Conservation (phyloP, 2,113 vertebrate species). For the Hyperopisus bebe region DNA sequence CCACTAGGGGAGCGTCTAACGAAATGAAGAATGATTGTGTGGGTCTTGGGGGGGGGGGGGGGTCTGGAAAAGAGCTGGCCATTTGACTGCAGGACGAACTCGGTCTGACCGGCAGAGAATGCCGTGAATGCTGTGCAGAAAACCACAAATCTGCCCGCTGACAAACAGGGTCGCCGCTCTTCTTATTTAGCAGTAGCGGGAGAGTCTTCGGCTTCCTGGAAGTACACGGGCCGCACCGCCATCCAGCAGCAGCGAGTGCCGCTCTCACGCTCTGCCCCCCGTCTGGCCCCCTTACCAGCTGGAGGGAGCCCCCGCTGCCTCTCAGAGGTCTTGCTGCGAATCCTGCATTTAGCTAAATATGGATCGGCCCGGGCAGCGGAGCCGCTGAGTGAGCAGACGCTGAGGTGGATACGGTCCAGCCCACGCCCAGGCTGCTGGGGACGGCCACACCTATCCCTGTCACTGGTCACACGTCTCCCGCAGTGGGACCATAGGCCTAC, state of each 20-base stretch:
- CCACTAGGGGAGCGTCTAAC: background rate
- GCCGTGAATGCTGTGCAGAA: constrained; percentile 13
- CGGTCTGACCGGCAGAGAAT: constrained; percentile 16
- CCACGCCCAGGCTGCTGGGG: background rate
- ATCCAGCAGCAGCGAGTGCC: background rate
- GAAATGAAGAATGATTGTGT: background rate
- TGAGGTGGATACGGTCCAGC: background rate
- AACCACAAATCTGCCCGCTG: constrained; percentile 15
- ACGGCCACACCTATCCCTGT: background rate
- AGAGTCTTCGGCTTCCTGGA: constrained; percentile 1
- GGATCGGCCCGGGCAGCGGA: background rate
- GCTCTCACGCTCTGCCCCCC: background rate
- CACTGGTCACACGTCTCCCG: background rate
- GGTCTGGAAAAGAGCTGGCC: background rate
- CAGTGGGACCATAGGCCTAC: background rate
- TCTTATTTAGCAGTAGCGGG: background rate
- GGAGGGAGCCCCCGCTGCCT: background rate
- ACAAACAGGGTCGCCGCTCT: background rate
- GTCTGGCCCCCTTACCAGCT: background rate
- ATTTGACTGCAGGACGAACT: constrained; percentile 18
- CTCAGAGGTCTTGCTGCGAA: background rate
- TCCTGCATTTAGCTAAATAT: background rate
- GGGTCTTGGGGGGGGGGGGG: background rate
- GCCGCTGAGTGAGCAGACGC: background rate
- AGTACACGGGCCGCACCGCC: background rate